Evolutionary conservation across 2,797 vertebrate species (phyloP).

Genomic region (Hirundo rustica): DNA sequence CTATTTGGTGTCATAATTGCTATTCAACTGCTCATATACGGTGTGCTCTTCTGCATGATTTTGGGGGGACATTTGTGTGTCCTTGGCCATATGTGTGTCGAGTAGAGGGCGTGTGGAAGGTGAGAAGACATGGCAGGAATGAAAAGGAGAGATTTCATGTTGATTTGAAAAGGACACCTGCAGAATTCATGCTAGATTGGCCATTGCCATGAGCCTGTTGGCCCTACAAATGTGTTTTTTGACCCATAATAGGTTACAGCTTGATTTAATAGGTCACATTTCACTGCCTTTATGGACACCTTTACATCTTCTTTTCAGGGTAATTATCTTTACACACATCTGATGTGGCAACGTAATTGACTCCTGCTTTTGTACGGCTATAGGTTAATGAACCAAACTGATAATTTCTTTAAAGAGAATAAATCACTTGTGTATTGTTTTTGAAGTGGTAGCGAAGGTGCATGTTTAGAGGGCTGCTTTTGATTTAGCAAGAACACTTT

Average conservation of each 20-base stretch:
- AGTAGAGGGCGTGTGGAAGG: not conserved
- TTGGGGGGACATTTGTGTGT: not conserved
- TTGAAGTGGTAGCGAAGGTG: slow-evolving; percentile 49
- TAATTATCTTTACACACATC: slow-evolving; percentile 79
- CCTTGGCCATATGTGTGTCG: not conserved
- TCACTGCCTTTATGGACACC: slow-evolving; percentile 76
- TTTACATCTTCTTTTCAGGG: slow-evolving; percentile 77
- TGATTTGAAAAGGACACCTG: slow-evolving; percentile 71
- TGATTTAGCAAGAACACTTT: slow-evolving; percentile 54
- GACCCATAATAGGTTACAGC: slow-evolving; percentile 77
- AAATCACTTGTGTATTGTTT: slow-evolving; percentile 72
- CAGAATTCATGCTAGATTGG: slow-evolving; percentile 77
- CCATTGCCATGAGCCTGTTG: slow-evolving; percentile 64
- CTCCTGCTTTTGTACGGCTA: slow-evolving; percentile 72
- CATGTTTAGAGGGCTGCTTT: slow-evolving; percentile 46
- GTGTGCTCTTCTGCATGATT: not conserved
- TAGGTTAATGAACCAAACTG: slow-evolving; percentile 77
- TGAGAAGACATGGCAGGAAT: not conserved
- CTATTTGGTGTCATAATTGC: not conserved
- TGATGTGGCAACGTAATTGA: slow-evolving; percentile 76
- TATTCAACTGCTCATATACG: not conserved
- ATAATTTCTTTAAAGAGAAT: slow-evolving; percentile 63
- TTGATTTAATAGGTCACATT: slow-evolving; percentile 81
- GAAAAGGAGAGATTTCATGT: slow-evolving; percentile 48
- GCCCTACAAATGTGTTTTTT: slow-evolving; percentile 77